phyloP scores from a whole-genome alignment of 2,113 vertebrate genomes.

The Gopherus evgoodei region DNA sequence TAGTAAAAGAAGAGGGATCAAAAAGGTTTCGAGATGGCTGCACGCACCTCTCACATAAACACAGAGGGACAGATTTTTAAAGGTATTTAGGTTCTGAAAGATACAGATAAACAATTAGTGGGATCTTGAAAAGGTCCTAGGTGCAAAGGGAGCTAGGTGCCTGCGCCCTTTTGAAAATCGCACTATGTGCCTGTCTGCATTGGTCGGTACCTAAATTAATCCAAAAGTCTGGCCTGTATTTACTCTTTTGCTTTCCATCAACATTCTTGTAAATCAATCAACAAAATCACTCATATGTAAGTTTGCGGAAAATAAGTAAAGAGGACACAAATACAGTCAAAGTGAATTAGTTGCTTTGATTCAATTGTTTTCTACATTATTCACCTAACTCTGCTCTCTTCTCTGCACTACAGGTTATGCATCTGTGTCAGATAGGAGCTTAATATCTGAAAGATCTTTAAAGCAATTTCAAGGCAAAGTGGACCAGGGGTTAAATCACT shows the following conservation, averaged over 20 bases:
- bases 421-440: neutral
- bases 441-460: neutral
- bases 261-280: slow-evolving; percentile 22
- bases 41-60: neutral
- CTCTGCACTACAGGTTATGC: neutral
- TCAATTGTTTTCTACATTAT: neutral
- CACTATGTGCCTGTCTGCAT: slow-evolving; percentile 16
- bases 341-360: neutral
- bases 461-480: neutral
- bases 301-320: neutral
- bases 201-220: slow-evolving; percentile 32
- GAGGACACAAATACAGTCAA: neutral
- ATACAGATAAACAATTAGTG: slow-evolving; percentile 25
- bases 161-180: slow-evolving; percentile 27
- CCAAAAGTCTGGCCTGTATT: slow-evolving; percentile 34
- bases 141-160: slow-evolving; percentile 28
- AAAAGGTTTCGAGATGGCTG: neutral
- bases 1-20: neutral
- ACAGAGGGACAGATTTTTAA: neutral
- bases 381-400: neutral
- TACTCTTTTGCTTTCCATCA: neutral
- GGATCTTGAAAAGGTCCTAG: slow-evolving; percentile 43
- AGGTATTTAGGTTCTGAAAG: neutral
- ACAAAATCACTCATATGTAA: neutral
- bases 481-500: neutral